These are phyloP conservation scores for Sebastes vulpes DNA, from an alignment of 2,797 vertebrate species.

Conservation along the genomic window DNA sequence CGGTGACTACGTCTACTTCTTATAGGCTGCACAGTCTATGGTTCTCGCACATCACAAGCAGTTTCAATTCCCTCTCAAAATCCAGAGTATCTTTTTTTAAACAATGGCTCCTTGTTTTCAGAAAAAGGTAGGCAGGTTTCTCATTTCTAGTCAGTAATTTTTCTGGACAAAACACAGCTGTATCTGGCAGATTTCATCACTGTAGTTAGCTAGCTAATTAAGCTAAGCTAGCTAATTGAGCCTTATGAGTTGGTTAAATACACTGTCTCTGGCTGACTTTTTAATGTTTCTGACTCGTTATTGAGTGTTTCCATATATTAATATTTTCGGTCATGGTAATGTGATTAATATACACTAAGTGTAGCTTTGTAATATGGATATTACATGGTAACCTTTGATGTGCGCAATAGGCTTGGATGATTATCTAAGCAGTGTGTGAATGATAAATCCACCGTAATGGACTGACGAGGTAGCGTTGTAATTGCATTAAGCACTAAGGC, in stretches of 20 bases:
- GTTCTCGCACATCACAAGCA: not conserved
- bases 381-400: not conserved
- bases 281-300: not conserved
- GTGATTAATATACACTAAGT: not conserved
- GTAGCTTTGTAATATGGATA: not conserved
- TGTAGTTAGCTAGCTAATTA: not conserved
- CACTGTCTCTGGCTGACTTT: not conserved
- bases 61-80: not conserved
- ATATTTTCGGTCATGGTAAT: not conserved
- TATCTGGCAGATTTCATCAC: too few species aligned
- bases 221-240: not conserved
- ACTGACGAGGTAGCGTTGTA: constrained; percentile 14
- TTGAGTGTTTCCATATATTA: not conserved
- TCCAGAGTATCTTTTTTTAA: not conserved
- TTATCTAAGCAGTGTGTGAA: not conserved
- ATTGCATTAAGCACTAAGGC: constrained; percentile 14
- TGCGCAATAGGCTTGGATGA: not conserved
- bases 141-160: too few species aligned
- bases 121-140: not conserved
- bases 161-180: too few species aligned
- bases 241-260: not conserved
- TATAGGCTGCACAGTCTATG: too few species aligned
- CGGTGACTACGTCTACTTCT: too few species aligned
- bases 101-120: not conserved
- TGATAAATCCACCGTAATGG: constrained; percentile 4